Percentiles rank a stretch among this genome's conserved stretches.
Conservation (phyloP, 2,888 invertebrate genomes). For the Salpingus planirostris region DNA sequence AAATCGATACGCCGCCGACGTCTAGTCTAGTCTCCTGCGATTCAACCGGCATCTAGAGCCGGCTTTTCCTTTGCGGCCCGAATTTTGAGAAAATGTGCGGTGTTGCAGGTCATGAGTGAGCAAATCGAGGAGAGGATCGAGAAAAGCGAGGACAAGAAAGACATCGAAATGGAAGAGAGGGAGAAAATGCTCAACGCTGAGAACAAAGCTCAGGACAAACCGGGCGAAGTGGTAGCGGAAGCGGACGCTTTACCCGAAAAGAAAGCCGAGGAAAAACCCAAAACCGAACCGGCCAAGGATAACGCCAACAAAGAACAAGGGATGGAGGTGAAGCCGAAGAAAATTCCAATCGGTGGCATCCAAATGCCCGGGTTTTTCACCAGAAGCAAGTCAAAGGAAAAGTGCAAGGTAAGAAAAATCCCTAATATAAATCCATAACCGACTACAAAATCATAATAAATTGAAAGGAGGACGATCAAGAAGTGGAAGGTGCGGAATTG, state of each 20-base stretch:
- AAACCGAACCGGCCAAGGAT: slow-evolving; percentile 47
- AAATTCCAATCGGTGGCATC: slow-evolving; percentile 80
- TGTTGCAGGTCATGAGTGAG: slow-evolving; percentile 31
- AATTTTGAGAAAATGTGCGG: slow-evolving; percentile 6
- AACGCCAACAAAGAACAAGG: slow-evolving; percentile 59
- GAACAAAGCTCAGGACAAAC: slow-evolving; percentile 47
- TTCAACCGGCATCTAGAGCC: too few relatives aligned
- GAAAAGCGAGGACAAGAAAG: slow-evolving; percentile 55
- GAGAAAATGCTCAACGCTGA: slow-evolving; percentile 55
- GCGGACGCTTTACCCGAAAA: slow-evolving; percentile 45
- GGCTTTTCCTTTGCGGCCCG: too few relatives aligned
- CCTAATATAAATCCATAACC: too few relatives aligned
- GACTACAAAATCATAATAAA: neutral
- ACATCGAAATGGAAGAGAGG: slow-evolving; percentile 57
- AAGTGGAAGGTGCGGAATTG: slow-evolving; percentile 38
- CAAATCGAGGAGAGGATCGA: slow-evolving; percentile 28
- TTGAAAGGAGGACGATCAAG: slow-evolving; percentile 39
- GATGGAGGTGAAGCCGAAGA: slow-evolving; percentile 68
- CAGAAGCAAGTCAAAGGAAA: slow-evolving; percentile 65
- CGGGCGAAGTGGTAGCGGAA: slow-evolving; percentile 46
- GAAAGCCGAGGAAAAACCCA: slow-evolving; percentile 34
- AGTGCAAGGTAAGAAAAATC: slow-evolving; percentile 62
- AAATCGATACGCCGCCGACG: too few relatives aligned
- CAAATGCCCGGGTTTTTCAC: slow-evolving; percentile 82
- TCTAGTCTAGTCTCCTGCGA: too few relatives aligned